phyloP scores from a whole-genome alignment of 2,888 invertebrate genomes.

The Steinernema scapterisci region DNA sequence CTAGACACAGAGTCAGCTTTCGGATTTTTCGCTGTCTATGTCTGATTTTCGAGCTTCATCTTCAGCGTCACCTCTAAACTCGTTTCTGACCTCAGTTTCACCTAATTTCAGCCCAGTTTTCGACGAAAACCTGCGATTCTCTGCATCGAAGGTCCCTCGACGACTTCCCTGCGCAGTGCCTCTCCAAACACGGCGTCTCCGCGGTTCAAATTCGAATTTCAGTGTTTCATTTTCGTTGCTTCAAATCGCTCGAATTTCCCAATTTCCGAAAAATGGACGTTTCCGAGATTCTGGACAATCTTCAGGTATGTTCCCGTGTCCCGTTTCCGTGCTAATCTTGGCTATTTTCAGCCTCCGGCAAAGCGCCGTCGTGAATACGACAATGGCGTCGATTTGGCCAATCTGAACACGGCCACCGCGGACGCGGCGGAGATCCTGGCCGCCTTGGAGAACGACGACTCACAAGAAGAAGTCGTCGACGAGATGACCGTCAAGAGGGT shows the following conservation, averaged over 20 bases:
- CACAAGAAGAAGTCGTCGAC: slow-evolving; percentile 48
- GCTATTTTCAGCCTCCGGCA: slow-evolving; percentile 46
- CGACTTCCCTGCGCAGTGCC: no score
- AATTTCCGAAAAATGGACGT: background rate
- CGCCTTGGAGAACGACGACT: slow-evolving; percentile 54
- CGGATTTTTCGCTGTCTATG: no score
- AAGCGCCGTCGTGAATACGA: slow-evolving; percentile 51
- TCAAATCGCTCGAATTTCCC: no score
- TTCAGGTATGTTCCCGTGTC: background rate
- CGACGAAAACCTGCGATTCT: no score
- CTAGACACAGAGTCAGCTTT: no score
- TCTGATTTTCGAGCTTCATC: no score
- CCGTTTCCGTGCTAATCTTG: background rate
- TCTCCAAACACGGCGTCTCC: no score
- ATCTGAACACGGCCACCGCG: slow-evolving; percentile 38
- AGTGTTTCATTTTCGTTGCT: background rate
- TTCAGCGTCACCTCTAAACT: no score
- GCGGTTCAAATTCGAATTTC: no score
- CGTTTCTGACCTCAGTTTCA: no score
- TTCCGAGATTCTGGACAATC: background rate
- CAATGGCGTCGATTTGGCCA: slow-evolving; percentile 33
- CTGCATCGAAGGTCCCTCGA: no score
- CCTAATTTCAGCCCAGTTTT: no score
- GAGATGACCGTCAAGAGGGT: slow-evolving; percentile 57
- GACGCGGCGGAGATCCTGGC: slow-evolving; percentile 54